Evolutionary conservation across 1,140 invertebrate species (phyloP), one percentile per base, ranked within the genome.

Genomic region (Lasaia peninsularis): DNA sequence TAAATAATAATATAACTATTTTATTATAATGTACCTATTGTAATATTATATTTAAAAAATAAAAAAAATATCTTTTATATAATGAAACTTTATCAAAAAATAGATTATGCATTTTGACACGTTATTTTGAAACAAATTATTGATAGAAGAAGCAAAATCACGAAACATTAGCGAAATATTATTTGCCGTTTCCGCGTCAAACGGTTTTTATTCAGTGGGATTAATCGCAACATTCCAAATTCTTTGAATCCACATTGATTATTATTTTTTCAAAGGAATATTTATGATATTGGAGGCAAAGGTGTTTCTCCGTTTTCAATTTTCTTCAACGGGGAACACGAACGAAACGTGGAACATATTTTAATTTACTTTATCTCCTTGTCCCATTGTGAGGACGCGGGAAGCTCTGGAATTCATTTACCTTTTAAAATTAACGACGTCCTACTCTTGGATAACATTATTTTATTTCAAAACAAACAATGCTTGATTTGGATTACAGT

Each of bases 351-450:
- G 35, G 16, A 55, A 55, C 53, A 55, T 55, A 55, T 55, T 55
- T 32, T 40, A 55, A 44, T 55, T 55, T 55, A 44, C 53, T 55
- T 55, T 55, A 55, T 55, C 53, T 55, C 53, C 53, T 55, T 55
- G 44, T 55, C 44, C 53, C 44, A 24, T 24, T 24, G 24, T 24
- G 24, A 24, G 24, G 24, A 5, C 7, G 4, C 24, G 24, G 4
- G 24, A 3, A 7, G 24, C 7, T 24, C 24, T 24, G 24, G 7
- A 24, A 24, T 24, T 24, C 24, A 44, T 55, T 55, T 55, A 55
- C 53, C 34, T 55, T 55, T 55, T 55, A 31, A 31, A 44, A 55
- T 55, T 44, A 55, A 55, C 24, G 34, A 35, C 16, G 40, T 55
- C 35, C 53, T 55, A 44, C 44, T 55, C 34, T 55, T 32, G 9